Evolutionary conservation across 2,797 vertebrate species (phyloP).

Genomic region (Silurus lanzhouensis): DNA sequence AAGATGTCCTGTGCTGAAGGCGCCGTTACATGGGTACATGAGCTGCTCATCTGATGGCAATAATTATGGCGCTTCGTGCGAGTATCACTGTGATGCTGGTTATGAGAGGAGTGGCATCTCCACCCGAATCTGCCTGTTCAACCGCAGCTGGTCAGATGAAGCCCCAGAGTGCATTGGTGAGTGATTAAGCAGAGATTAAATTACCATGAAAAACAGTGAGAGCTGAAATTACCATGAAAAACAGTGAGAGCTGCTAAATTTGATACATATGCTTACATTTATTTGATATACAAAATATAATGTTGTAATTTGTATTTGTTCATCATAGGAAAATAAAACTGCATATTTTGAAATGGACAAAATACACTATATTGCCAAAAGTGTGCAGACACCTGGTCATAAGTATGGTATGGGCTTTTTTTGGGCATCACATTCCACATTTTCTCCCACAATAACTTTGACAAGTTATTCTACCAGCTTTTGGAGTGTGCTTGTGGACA

Average conservation of each 20-base stretch:
- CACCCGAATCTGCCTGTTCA: conserved; percentile 84
- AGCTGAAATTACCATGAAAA: not conserved
- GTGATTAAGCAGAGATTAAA: conserved; percentile 33
- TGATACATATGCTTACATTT: not conserved
- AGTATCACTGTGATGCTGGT: conserved; percentile 87
- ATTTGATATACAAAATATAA: not conserved
- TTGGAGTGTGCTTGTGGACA: no score
- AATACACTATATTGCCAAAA: no score
- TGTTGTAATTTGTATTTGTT: not conserved
- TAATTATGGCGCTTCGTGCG: conserved; percentile 90
- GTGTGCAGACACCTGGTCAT: no score
- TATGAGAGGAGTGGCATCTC: conserved; percentile 80
- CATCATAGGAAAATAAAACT: not conserved
- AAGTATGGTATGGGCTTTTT: no score
- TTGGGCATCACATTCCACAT: no score
- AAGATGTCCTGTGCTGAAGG: conserved; percentile 80
- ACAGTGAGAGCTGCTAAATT: not conserved
- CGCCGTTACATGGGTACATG: conserved; percentile 84
- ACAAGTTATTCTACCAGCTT: no score
- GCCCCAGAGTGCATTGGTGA: conserved; percentile 77
- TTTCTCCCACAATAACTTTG: no score
- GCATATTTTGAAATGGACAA: not conserved
- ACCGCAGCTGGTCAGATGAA: conserved; percentile 82
- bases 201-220: not conserved
- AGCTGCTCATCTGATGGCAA: conserved; percentile 85